Conservation (phyloP, 2,888 invertebrate species). For the Charanyca ferruginea region DNA sequence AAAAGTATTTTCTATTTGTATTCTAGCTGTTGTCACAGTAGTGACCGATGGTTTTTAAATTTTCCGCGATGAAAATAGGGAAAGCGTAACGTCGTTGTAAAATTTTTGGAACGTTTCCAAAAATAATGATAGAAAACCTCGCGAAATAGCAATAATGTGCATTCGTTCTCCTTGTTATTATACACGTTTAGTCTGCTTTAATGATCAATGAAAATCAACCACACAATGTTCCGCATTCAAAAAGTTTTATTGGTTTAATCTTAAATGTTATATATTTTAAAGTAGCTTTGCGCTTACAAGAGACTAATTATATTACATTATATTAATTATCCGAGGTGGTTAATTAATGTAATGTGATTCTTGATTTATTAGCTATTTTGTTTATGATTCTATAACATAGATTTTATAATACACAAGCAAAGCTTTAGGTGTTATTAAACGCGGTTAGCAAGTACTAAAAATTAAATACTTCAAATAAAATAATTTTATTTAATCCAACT, state of each 20-base stretch:
- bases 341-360: too few species aligned
- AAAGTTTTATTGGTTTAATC: constrained; percentile 37
- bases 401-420: not conserved
- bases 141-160: constrained; percentile 82
- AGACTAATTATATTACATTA: too few species aligned
- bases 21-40: constrained; percentile 88
- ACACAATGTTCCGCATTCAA: constrained; percentile 37
- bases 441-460: not conserved
- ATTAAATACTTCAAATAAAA: not conserved
- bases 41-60: constrained; percentile 91
- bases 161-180: constrained; percentile 71
- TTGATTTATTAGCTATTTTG: constrained; percentile 14
- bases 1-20: constrained; percentile 88
- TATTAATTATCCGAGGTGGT: too few species aligned
- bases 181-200: constrained; percentile 59
- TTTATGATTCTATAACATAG: not conserved
- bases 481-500: constrained; percentile 20
- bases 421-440: constrained; percentile 3
- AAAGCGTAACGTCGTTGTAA: constrained; percentile 89
- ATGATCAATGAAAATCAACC: constrained; percentile 61
- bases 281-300: constrained; percentile 23
- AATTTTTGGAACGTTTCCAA: constrained; percentile 86
- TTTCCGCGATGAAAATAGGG: constrained; percentile 90
- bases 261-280: constrained; percentile 38
- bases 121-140: constrained; percentile 86